Base-by-base conservation (phyloP, 2,888 invertebrate genomes). In the Clusia tigrina region DNA sequence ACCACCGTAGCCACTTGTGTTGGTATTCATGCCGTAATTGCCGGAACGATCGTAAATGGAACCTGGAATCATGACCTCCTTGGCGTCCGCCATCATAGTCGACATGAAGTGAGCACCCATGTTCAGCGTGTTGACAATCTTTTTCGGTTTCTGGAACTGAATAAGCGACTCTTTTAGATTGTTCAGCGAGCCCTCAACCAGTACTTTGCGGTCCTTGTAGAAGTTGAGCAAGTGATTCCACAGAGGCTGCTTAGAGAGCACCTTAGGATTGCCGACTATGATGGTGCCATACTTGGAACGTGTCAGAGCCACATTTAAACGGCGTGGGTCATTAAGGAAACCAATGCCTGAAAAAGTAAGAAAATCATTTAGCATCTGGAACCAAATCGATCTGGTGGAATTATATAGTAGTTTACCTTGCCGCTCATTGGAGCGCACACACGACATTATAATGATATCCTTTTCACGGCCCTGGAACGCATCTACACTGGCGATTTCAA, bases 401-500 rank as follows among this genome's bases (percentile, higher is more conserved):
- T 6, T 17, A 48, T 12, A 3, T 15, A 42, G n/a, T n/a, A 5
- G 12, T 20, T 64, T 55, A 46, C 97, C 98, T 82, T 98, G 98
- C 78, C 98, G 95, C 79, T 98, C 98, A 81, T 99, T 99, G 5
- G 98, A 96, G 58, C 99, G 89, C 1, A 99, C 99, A 84, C 98
- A 99, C 0, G 98, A 98, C 92, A 99, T 94, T 59, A 99, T 96
- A 71, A 99, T 99, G 63, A 98, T 94, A 79, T 99, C 99, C 79
- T 99, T 99, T 81, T 99, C 99, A 55, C 99, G 88, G 0, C 99
- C 99, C 84, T 98, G 98, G 83, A 99, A 99, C 0, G 99, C 99
- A 83, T 99, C 99, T 2, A 99, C 99, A 84, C 97, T 98, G 9
- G 98, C 99, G 0, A 99, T 98, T 85, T 99, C 99, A 60, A 99